A percentile compares a stretch with the other conserved stretches of the same genome.
Evolutionary conservation across 2,797 vertebrate species (phyloP).

Genomic region (Pantherophis vulpinus): DNA sequence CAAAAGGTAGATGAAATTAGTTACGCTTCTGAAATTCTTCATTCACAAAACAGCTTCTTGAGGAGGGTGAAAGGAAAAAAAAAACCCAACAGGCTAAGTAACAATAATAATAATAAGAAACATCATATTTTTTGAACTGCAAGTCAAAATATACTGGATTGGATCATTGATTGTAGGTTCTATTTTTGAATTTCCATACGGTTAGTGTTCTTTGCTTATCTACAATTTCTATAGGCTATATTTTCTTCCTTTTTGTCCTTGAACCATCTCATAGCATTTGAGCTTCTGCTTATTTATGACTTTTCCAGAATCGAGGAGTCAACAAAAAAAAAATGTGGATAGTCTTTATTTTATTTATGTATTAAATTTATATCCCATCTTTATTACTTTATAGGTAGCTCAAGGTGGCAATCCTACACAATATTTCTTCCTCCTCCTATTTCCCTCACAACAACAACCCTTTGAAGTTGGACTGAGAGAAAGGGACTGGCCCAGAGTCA

Average conservation of each 20-base stretch:
- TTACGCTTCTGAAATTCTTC: constrained; percentile 53
- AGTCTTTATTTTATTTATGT: constrained; percentile 49
- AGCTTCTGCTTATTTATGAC: constrained; percentile 68
- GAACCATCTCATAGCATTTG: constrained; percentile 40
- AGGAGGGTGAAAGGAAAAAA: not conserved
- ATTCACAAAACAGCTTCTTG: constrained; percentile 51
- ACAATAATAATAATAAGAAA: constrained; percentile 58
- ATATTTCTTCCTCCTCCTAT: not conserved
- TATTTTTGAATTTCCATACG: constrained; percentile 60
- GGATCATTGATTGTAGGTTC: constrained; percentile 55
- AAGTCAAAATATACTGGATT: constrained; percentile 50
- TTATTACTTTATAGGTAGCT: not conserved
- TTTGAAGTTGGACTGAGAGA: not conserved
- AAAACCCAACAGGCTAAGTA: constrained; percentile 48
- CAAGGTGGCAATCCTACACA: not conserved
- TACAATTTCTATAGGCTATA: constrained; percentile 44
- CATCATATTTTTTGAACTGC: constrained; percentile 54
- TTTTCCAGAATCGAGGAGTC: constrained; percentile 63
- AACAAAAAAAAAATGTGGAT: constrained; percentile 61
- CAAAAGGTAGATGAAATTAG: constrained; percentile 54
- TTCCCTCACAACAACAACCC: not conserved
- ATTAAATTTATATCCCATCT: not conserved
- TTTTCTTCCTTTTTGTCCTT: constrained; percentile 59
- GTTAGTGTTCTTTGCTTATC: constrained; percentile 50
- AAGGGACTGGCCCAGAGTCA: not conserved